phyloP scores from a whole-genome alignment of 1,140 invertebrate species.

The Doryteuthis pealeii region DNA sequence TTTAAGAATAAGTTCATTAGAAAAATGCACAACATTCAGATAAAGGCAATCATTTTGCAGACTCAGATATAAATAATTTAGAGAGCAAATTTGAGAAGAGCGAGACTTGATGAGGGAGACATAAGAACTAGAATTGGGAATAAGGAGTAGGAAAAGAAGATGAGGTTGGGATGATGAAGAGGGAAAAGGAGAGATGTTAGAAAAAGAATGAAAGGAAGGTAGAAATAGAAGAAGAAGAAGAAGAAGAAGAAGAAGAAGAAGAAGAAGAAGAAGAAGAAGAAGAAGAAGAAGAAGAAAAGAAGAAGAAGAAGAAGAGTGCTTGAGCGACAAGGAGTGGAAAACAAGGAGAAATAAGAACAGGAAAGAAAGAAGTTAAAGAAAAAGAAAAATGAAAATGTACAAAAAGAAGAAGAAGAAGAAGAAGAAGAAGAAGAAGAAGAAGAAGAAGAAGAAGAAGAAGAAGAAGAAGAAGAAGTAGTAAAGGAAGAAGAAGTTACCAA shows the following conservation, averaged over 20 bases:
- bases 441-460: too few relatives aligned
- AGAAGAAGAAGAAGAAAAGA: not conserved
- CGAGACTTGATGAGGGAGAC: not conserved
- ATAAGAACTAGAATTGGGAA: not conserved
- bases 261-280: not conserved
- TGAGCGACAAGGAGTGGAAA: not conserved
- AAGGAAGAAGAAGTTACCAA: too few relatives aligned
- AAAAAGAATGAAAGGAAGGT: not conserved
- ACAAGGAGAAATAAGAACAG: too few relatives aligned
- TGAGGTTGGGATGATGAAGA: not conserved
- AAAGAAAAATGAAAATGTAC: too few relatives aligned
- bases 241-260: conserved; percentile 2
- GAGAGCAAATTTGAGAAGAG: not conserved
- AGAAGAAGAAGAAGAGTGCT: not conserved
- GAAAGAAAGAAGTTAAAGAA: too few relatives aligned
- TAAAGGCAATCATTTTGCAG: too few relatives aligned
- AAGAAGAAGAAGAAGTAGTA: too few relatives aligned
- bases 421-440: too few relatives aligned
- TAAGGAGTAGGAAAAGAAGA: not conserved
- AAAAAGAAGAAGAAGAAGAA: too few relatives aligned
- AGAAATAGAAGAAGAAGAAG: not conserved
- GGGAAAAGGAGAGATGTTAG: not conserved
- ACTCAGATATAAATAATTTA: too few relatives aligned
- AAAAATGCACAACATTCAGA: too few relatives aligned
- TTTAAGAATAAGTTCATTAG: too few relatives aligned